Conservation (phyloP, 1,140 invertebrate genomes). For the silkworm (Bombyx mori) region ASM3026992v2 NC_085129.1:8675001-8675500, state of each 20-base stretch:
- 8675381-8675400: no score
- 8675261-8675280: not conserved
- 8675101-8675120: slow-evolving; percentile 95
- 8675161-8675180: slow-evolving; percentile 88
- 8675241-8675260: slow-evolving; percentile 54
- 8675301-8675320: no score
- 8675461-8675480: no score
- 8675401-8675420: no score
- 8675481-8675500: no score
- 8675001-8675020: no score
- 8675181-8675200: slow-evolving; percentile 91
- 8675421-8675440: no score
- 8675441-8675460: no score
- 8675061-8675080: slow-evolving; percentile 94
- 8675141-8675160: slow-evolving; percentile 87
- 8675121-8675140: slow-evolving; percentile 94
- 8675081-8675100: slow-evolving; percentile 94
- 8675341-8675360: no score
- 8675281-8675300: not conserved
- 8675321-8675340: no score
- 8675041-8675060: slow-evolving; percentile 85
- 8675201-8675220: slow-evolving; percentile 83
- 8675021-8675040: slow-evolving; percentile 32
- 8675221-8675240: slow-evolving; percentile 81
- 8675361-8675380: no score